A percentile compares a stretch with the other conserved stretches of the same genome.
phyloP scores from a whole-genome alignment of 1,140 invertebrate genomes.

The Rhagoletis pomonella region DNA sequence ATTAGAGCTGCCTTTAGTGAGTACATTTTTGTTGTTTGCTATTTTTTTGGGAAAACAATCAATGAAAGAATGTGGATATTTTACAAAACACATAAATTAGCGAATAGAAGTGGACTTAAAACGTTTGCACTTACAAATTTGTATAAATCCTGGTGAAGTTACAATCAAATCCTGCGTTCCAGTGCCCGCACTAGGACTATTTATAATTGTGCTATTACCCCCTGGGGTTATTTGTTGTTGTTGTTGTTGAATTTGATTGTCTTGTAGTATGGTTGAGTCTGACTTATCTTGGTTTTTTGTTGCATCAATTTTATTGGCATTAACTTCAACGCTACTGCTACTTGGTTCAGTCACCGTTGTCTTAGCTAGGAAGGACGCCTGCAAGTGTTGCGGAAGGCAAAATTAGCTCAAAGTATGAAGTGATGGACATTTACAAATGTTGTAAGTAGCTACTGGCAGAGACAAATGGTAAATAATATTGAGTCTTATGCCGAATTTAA shows the following conservation, averaged over 20 bases:
- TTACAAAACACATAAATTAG: neutral
- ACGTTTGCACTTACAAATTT: constrained; percentile 17
- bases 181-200: neutral
- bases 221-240: neutral
- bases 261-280: constrained; percentile 40
- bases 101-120: neutral
- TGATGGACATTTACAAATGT: neutral
- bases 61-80: neutral
- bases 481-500: no score
- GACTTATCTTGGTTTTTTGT: constrained; percentile 39
- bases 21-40: constrained; percentile 58
- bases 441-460: no score
- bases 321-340: constrained; percentile 9
- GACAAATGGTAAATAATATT: no score
- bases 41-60: neutral
- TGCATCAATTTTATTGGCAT: constrained; percentile 34
- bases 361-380: constrained; percentile 48
- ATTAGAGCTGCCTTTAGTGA: constrained; percentile 61
- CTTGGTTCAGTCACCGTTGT: constrained; percentile 52
- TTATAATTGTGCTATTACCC: constrained; percentile 24
- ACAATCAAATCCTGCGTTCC: constrained; percentile 41
- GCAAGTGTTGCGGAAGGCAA: neutral
- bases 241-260: constrained; percentile 32
- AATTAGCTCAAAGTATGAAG: neutral
- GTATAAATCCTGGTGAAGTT: constrained; percentile 33